Evolutionary conservation across 2,797 vertebrate species (phyloP), one percentile per base, ranked within the genome.

Genomic region (Jordanella pulchra): DNA sequence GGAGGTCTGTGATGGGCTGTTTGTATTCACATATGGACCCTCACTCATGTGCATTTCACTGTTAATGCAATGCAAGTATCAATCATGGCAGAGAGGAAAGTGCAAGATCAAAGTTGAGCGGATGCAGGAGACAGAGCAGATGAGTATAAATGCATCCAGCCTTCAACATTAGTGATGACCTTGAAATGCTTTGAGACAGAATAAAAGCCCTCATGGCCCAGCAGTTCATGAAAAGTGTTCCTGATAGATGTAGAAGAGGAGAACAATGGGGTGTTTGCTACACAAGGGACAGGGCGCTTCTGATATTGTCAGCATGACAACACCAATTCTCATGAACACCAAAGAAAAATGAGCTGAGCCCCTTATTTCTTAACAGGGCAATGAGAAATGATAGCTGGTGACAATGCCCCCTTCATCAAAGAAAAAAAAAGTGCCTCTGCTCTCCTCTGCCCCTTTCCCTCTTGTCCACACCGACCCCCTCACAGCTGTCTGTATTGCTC

Each of bases 301-400:
- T 73, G 71, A 65, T 65, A 17, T 68, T 78, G 79, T 60, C 39
- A 14, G 65, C 71, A 61, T 48, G n/a, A 28, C 73, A 69, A 42
- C 69, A 14, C 45, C 25, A 73, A 71, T 83, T 85, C 69, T 76
- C 78, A 78, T 73, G 70, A 80, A 73, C 79, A 79, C 76, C 78
- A 85, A 85, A 86, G 81, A 89, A 89, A 87, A 89, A 85, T 53
- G 72, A 86, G 74, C 71, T 12, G 44, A 87, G 81, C 64, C 83
- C 81, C 89, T 87, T 84, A 86, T 86, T 80, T 85, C 87, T 90
- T 86, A 86, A 86, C 67, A 75, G 82, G 84, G 84, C 86, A 89
- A 91, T 90, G 90, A 92, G 89, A 93, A 88, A 91, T 92, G 93
- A 94, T 94, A 89, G 91, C 86, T 91, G 92, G 85, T 93, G 92